phyloP scores from a whole-genome alignment of 2,797 vertebrate genomes.

The Coilia nasus region DNA sequence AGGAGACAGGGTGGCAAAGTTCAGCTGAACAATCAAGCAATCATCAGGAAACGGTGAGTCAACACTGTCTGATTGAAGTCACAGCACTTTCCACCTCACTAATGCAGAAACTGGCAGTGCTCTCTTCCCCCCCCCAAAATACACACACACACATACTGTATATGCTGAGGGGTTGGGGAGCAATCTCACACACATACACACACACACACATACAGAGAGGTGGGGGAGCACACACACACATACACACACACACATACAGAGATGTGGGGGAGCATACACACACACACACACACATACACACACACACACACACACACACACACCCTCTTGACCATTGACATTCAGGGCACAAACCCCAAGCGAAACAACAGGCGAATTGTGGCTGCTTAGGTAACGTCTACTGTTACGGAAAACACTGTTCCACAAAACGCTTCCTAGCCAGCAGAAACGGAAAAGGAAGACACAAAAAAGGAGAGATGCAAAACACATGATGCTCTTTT shows the following conservation, averaged over 20 bases:
- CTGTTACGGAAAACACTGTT: conserved; percentile 60
- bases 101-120: conserved; percentile 2
- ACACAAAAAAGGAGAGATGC: neutral
- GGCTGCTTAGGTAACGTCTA: conserved; percentile 75
- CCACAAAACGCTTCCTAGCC: conserved; percentile 44
- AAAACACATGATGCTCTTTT: neutral
- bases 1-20: neutral
- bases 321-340: conserved; percentile 56
- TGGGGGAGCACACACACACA: too few relatives aligned
- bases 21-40: conserved; percentile 13
- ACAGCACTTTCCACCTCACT: conserved; percentile 21
- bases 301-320: too few relatives aligned
- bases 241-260: neutral
- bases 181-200: neutral
- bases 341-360: conserved; percentile 56
- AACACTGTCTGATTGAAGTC: conserved; percentile 11
- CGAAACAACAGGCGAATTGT: conserved; percentile 56
- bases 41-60: conserved; percentile 12
- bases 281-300: too few relatives aligned
- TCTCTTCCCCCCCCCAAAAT: neutral
- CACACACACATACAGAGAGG: neutral
- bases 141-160: neutral
- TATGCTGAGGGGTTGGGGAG: too few relatives aligned
- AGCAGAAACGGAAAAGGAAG: conserved; percentile 39
- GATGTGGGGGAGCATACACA: too few relatives aligned